Percentiles rank a stretch among this genome's conserved stretches.
Conservation (phyloP, 2,113 vertebrate genomes). For the Spea multiplicata region DNA sequence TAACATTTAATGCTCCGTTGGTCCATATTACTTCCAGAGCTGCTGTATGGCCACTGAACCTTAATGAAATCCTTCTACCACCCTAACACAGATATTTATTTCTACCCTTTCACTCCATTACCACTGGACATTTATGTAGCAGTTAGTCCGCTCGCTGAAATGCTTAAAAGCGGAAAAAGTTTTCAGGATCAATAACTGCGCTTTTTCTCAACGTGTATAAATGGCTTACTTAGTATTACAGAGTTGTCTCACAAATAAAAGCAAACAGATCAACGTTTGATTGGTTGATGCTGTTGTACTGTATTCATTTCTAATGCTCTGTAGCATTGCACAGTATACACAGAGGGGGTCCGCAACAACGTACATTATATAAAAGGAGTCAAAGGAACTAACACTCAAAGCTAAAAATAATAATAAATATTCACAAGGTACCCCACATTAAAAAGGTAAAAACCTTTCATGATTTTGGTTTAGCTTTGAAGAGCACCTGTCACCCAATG, state of each 20-base stretch:
- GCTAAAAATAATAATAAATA: no score
- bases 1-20: conserved; percentile 24
- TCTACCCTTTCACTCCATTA: neutral
- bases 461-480: no score
- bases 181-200: neutral
- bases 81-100: neutral
- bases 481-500: no score
- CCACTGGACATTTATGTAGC: neutral
- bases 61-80: neutral
- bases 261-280: no score
- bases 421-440: no score
- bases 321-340: no score
- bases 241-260: neutral
- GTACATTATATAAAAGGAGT: no score
- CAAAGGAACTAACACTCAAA: no score
- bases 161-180: conserved; percentile 2
- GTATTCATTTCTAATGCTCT: no score
- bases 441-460: no score
- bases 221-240: neutral
- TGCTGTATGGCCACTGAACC: conserved; percentile 2
- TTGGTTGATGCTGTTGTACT: no score
- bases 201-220: neutral
- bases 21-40: conserved; percentile 17
- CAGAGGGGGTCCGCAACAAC: no score
- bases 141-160: neutral